Conservation (phyloP, 2,888 invertebrate species). For the Leptinotarsa juncta region DNA sequence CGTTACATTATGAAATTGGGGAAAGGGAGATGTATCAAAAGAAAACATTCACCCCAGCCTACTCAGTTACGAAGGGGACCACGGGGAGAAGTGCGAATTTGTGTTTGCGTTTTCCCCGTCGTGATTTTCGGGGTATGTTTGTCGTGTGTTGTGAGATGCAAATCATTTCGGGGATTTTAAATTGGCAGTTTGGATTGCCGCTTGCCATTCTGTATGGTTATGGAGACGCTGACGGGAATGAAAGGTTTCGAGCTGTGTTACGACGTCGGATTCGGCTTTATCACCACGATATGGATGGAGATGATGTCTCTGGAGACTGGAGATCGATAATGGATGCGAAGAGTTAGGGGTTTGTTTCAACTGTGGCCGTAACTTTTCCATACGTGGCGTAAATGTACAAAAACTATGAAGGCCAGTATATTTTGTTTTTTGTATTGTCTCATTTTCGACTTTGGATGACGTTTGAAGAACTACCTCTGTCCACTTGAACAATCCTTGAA, state of each 20-base stretch:
- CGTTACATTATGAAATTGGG: slow-evolving; percentile 49
- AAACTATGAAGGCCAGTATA: too few species aligned
- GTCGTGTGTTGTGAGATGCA: slow-evolving; percentile 28
- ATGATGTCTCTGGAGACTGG: neutral
- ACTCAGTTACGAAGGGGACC: slow-evolving; percentile 16
- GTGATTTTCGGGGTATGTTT: slow-evolving; percentile 4
- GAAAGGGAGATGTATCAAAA: slow-evolving; percentile 41
- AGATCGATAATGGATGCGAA: neutral
- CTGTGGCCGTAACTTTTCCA: neutral
- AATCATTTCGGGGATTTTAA: slow-evolving; percentile 32
- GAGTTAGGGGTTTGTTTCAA: neutral
- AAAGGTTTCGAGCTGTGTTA: neutral
- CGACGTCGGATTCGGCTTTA: neutral
- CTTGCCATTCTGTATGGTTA: neutral
- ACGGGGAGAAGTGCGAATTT: slow-evolving; percentile 25
- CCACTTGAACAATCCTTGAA: too few species aligned
- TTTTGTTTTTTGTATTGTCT: too few species aligned
- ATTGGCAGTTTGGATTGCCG: slow-evolving; percentile 28
- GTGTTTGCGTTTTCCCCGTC: slow-evolving; percentile 22
- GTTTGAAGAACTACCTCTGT: too few species aligned
- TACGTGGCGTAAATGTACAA: too few species aligned
- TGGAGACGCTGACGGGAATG: neutral
- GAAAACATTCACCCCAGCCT: slow-evolving; percentile 38
- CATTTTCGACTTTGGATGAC: too few species aligned
- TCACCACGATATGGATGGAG: neutral